These are phyloP conservation scores for Tipula confusa DNA, from an alignment of 2,888 invertebrate genomes.

Conservation along the genomic window DNA sequence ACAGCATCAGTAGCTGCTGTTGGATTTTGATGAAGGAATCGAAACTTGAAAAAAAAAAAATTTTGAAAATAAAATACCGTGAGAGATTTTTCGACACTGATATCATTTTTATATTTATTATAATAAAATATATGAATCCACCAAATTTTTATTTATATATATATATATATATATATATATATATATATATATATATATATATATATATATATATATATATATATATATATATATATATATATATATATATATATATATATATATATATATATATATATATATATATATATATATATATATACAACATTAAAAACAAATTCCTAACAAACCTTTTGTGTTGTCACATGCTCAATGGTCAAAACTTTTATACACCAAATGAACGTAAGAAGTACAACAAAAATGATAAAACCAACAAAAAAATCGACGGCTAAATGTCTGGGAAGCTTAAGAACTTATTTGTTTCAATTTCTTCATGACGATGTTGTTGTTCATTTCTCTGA, in stretches of 20 bases:
- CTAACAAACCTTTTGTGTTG: slow-evolving; percentile 20
- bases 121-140: slow-evolving; percentile 5
- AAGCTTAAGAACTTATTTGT: slow-evolving; percentile 12
- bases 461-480: slow-evolving; percentile 13
- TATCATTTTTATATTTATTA: slow-evolving; percentile 12
- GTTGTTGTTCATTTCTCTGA: slow-evolving; percentile 20
- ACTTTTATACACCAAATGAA: background rate
- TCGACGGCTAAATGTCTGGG: slow-evolving; percentile 25
- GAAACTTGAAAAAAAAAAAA: background rate
- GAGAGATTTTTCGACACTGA: slow-evolving; percentile 20
- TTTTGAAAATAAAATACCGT: background rate
- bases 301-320: slow-evolving; percentile 25
- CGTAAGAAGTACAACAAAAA: background rate
- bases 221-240: no score
- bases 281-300: background rate
- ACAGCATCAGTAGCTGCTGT: slow-evolving; percentile 21
- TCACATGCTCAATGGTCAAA: slow-evolving; percentile 20
- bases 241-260: no score
- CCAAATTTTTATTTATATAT: no score
- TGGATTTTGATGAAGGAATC: slow-evolving; percentile 20
- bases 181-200: no score
- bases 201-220: no score
- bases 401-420: background rate
- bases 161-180: no score
- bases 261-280: no score